Base-by-base conservation (phyloP, 2,113 vertebrate species). In the Triplophysa dalaica region DNA sequence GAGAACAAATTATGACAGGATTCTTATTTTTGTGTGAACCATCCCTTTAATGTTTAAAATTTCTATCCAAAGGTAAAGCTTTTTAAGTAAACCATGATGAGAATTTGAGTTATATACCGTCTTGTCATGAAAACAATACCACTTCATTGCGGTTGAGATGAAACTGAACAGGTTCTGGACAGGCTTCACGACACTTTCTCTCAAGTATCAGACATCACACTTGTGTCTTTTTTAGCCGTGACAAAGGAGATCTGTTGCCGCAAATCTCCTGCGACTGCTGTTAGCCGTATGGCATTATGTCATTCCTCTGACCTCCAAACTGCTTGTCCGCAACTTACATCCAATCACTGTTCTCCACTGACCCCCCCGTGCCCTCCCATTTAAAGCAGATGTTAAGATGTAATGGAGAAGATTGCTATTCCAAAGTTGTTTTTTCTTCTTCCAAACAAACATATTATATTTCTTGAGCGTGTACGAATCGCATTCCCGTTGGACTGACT, bases 261-360 rank as follows among this genome's bases (percentile, higher is more conserved):
- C 61, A 76, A 62, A 82, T 60, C 63, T 79, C 54, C 61, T 77
- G 66, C 50, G 21, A 38, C 56, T 72, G 73, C 38, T 70, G 66
- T 65, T 75, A 72, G 62, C 50, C 77, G 61, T 21, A 24, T 68
- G 73, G 77, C 66, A 82, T 84, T 84, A 80, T 77, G 82, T 81
- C 78, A 81, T 77, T 61, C 54, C 43, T 26, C 65, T 77, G 82
- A 77, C 82, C 82, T 62, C 65, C 82, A 83, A 72, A 81, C 70
- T 68, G 78, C 66, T 79, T 69, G 75, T 75, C 19, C 38, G 22
- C 52, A 9, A 11, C 72, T 70, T 52, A 70, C 56, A 81, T 81
- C 68, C 79, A 81, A 61, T 78, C 66, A 50, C 76, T 76, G 76
- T 45, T 70, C 38, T 52, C 41, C 48, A 8, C 29, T 63, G 77